Evolutionary conservation across 2,888 invertebrate genomes (phyloP).

Genomic region (Linyphia triangularis): DNA sequence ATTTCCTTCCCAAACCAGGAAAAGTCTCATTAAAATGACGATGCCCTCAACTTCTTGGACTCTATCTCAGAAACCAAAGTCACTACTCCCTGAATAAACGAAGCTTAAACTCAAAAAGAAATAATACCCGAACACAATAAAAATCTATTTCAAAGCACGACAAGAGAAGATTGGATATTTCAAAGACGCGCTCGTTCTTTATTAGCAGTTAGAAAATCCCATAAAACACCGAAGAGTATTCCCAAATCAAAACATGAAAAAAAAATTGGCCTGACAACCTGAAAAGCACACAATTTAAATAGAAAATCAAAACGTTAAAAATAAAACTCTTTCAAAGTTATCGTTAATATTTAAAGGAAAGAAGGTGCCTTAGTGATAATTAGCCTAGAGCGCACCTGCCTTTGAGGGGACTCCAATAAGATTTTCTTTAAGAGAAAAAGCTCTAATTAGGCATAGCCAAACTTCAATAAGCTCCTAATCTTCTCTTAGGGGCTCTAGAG

Average conservation of each 20-base stretch:
- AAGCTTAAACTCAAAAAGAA: background rate
- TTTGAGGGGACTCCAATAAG: conserved; percentile 59
- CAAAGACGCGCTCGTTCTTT: background rate
- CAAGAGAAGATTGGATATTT: background rate
- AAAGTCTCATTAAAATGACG: background rate
- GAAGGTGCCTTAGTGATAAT: conserved; percentile 62
- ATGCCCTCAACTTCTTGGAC: background rate
- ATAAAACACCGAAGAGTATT: background rate
- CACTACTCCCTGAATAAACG: background rate
- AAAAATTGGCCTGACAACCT: background rate
- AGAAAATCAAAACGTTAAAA: background rate
- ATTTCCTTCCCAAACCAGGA: background rate
- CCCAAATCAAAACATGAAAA: background rate
- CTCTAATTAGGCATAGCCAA: conserved; percentile 72
- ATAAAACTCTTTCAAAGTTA: conserved; percentile 29
- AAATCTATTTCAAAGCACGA: conserved; percentile 7
- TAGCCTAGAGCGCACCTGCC: conserved; percentile 43
- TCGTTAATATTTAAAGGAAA: conserved; percentile 65
- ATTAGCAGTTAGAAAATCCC: background rate
- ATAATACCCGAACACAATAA: background rate
- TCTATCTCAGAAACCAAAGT: background rate
- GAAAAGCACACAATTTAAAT: background rate
- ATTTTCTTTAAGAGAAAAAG: conserved; percentile 66
- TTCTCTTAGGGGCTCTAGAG: conserved; percentile 47
- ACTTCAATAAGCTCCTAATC: conserved; percentile 72